Evolutionary conservation across 2,888 invertebrate genomes (phyloP).

Genomic region (Macaria liturata): DNA sequence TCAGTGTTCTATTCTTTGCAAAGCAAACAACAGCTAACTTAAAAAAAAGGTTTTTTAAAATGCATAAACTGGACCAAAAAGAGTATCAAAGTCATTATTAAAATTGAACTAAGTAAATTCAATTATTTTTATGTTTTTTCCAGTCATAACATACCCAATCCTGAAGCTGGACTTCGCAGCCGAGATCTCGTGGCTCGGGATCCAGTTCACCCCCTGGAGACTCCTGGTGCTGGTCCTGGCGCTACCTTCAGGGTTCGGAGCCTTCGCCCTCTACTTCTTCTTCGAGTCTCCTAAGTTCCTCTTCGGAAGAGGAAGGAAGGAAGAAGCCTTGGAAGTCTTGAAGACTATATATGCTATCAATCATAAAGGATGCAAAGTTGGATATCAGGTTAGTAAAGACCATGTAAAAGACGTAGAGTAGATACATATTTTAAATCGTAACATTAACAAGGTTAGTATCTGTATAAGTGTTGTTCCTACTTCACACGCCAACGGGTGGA

Average conservation of each 20-base stretch:
- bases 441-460: too few species aligned
- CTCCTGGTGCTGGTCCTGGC: conserved; percentile 83
- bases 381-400: conserved; percentile 52
- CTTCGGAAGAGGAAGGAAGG: conserved; percentile 83
- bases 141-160: conserved; percentile 87
- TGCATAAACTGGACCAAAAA: too few species aligned
- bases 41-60: too few species aligned
- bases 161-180: conserved; percentile 80
- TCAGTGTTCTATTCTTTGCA: too few species aligned
- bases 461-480: too few species aligned
- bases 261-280: conserved; percentile 81
- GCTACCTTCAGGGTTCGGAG: conserved; percentile 77
- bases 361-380: conserved; percentile 48
- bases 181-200: conserved; percentile 66
- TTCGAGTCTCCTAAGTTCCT: conserved; percentile 92
- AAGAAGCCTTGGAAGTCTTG: conserved; percentile 82
- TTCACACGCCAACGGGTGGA: too few species aligned
- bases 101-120: too few species aligned
- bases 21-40: too few species aligned
- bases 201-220: conserved; percentile 89
- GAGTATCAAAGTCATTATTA: too few species aligned
- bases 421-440: too few species aligned
- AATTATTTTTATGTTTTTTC: conserved; percentile 17
- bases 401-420: too few species aligned
- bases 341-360: conserved; percentile 64